Evolutionary conservation across 2,888 invertebrate species (phyloP).

Genomic region (Campopleginae sp.): DNA sequence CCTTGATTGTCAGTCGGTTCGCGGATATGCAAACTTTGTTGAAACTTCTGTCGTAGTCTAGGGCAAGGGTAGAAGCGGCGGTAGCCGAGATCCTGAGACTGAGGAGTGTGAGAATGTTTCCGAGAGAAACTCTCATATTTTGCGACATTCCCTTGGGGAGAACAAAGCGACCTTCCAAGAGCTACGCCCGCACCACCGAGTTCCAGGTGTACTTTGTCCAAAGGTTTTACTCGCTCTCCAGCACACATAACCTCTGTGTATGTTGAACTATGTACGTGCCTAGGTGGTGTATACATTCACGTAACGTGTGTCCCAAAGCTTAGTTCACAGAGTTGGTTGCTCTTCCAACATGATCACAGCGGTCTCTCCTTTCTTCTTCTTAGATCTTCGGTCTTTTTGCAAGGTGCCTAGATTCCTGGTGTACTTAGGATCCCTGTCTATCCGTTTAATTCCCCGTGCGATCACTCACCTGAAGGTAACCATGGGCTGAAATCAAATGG

Average conservation of each 20-base stretch:
- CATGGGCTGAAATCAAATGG: conserved; percentile 11
- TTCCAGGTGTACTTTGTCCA: conserved; percentile 65
- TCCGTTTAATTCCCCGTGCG: neutral
- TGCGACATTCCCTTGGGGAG: conserved; percentile 70
- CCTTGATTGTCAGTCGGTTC: conserved; percentile 73
- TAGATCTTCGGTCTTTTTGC: conserved; percentile 28
- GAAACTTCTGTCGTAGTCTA: conserved; percentile 66
- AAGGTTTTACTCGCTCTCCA: conserved; percentile 48
- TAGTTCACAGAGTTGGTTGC: conserved; percentile 44
- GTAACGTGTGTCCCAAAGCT: conserved; percentile 52
- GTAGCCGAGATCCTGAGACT: conserved; percentile 39
- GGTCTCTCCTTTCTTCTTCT: conserved; percentile 2
- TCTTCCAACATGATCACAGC: conserved; percentile 3
- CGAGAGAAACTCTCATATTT: conserved; percentile 73
- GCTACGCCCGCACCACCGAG: conserved; percentile 46
- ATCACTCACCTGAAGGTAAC: conserved; percentile 12
- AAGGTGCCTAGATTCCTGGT: neutral
- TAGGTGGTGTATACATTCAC: conserved; percentile 23
- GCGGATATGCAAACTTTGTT: conserved; percentile 71
- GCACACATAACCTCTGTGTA: conserved; percentile 56
- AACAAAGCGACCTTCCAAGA: conserved; percentile 65
- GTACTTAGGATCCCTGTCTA: conserved; percentile 13
- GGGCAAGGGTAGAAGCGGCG: conserved; percentile 22
- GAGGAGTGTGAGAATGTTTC: conserved; percentile 45
- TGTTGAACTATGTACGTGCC: conserved; percentile 52